phyloP scores from a whole-genome alignment of 1,140 invertebrate species.

The Trichoplusia ni region DNA sequence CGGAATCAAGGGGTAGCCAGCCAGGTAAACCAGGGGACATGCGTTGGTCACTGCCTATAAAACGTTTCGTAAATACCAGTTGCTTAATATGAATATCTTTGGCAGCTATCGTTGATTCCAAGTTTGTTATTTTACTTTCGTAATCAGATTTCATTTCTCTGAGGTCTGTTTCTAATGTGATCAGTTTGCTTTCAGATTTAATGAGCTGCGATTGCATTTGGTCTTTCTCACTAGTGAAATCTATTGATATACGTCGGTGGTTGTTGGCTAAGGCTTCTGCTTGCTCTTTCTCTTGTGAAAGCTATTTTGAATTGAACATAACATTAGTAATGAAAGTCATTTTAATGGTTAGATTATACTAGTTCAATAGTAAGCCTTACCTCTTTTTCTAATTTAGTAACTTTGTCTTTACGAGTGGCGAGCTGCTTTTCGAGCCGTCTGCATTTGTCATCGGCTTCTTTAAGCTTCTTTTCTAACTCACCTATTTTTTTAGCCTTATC shows the following conservation, averaged over 20 bases:
- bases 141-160: conserved; percentile 81
- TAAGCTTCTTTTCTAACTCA: conserved; percentile 83
- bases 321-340: background rate
- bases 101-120: conserved; percentile 82
- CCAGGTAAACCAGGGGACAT: conserved; percentile 31
- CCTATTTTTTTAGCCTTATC: conserved; percentile 82
- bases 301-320: conserved; percentile 61
- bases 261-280: conserved; percentile 62
- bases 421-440: conserved; percentile 83
- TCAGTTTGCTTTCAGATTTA: conserved; percentile 82
- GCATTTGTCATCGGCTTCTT: conserved; percentile 84
- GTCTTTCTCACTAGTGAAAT: conserved; percentile 76
- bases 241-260: conserved; percentile 70
- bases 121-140: conserved; percentile 81
- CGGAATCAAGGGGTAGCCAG: no score
- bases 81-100: conserved; percentile 83
- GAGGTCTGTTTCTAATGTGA: conserved; percentile 83
- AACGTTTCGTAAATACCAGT: conserved; percentile 77
- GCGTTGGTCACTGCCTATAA: conserved; percentile 12
- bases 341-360: no score
- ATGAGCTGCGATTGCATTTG: conserved; percentile 77
- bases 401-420: conserved; percentile 82
- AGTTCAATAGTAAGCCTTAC: no score
- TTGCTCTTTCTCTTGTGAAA: conserved; percentile 83
- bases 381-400: conserved; percentile 84